Evolutionary conservation across 2,797 vertebrate genomes (phyloP).

Genomic region (Gambusia yucatana): DNA sequence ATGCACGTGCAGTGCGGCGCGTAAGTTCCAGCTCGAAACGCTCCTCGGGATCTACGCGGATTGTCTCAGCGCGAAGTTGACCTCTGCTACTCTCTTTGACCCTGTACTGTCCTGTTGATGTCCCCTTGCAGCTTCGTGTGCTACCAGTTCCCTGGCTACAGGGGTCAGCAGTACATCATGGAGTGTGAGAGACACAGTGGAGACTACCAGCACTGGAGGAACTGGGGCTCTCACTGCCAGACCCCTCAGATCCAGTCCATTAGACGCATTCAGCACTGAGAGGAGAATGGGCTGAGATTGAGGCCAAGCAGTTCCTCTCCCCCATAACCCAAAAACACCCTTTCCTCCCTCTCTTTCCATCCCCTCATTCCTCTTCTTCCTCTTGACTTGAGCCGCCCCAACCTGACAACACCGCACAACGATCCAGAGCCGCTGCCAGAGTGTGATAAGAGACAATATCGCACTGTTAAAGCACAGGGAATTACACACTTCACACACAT

Average conservation of each 20-base stretch:
- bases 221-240: conserved; percentile 86
- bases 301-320: conserved; percentile 36
- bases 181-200: conserved; percentile 86
- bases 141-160: conserved; percentile 86
- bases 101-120: not conserved
- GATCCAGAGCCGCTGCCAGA: conserved; percentile 61
- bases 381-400: conserved; percentile 60
- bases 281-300: conserved; percentile 56
- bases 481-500: conserved; percentile 42
- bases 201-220: conserved; percentile 86
- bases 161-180: conserved; percentile 88
- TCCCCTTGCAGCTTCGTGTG: conserved; percentile 81
- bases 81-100: not conserved
- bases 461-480: conserved; percentile 72
- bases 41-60: not conserved
- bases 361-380: conserved; percentile 47
- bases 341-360: conserved; percentile 26
- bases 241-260: conserved; percentile 88
- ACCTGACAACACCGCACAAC: conserved; percentile 45
- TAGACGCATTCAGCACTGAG: conserved; percentile 85
- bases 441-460: conserved; percentile 78
- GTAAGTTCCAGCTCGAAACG: conserved; percentile 68
- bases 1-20: conserved; percentile 87
- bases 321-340: conserved; percentile 12
- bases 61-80: not conserved